Percentiles rank a stretch among this genome's conserved stretches.
Conservation (phyloP, 1,140 invertebrate genomes). For the Xylocopa sonorina region DNA sequence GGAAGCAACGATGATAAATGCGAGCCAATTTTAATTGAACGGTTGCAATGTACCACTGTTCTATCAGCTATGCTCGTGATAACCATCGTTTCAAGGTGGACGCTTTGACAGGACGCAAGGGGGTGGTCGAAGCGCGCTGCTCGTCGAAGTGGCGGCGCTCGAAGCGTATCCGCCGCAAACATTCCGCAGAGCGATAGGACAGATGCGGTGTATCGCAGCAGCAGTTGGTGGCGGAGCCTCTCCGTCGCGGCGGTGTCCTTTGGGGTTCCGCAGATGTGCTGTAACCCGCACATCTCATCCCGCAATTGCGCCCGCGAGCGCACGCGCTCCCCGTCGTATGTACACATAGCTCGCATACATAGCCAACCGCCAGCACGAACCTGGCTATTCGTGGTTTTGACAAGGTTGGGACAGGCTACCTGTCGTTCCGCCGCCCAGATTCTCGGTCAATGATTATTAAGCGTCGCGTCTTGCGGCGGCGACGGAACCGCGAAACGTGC, state of each 20-base stretch:
- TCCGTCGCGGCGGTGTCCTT: constrained; percentile 63
- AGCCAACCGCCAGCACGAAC: constrained; percentile 56
- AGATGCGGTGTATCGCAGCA: constrained; percentile 61
- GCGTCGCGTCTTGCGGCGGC: constrained; percentile 46
- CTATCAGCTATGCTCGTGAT: too few relatives aligned
- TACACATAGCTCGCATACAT: too few relatives aligned
- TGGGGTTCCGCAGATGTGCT: constrained; percentile 69
- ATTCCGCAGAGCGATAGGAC: constrained; percentile 61
- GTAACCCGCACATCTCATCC: constrained; percentile 71
- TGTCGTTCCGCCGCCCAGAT: constrained; percentile 21
- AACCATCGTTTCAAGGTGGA: too few relatives aligned
- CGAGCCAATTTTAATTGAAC: background rate
- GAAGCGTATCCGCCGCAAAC: constrained; percentile 68
- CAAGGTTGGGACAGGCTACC: constrained; percentile 65
- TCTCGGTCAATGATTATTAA: constrained; percentile 57
- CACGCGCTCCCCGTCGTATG: constrained; percentile 9
- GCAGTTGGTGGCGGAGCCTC: constrained; percentile 58
- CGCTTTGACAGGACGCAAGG: constrained; percentile 24
- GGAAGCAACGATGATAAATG: background rate
- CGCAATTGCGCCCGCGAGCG: constrained; percentile 57
- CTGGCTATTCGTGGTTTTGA: constrained; percentile 76
- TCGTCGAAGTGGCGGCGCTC: constrained; percentile 43
- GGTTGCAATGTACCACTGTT: too few relatives aligned
- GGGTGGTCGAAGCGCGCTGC: constrained; percentile 49
- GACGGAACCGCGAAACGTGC: constrained; percentile 33